These are phyloP conservation scores for Amyelois transitella DNA, from an alignment of 1,140 invertebrate genomes.

Conservation along the genomic window DNA sequence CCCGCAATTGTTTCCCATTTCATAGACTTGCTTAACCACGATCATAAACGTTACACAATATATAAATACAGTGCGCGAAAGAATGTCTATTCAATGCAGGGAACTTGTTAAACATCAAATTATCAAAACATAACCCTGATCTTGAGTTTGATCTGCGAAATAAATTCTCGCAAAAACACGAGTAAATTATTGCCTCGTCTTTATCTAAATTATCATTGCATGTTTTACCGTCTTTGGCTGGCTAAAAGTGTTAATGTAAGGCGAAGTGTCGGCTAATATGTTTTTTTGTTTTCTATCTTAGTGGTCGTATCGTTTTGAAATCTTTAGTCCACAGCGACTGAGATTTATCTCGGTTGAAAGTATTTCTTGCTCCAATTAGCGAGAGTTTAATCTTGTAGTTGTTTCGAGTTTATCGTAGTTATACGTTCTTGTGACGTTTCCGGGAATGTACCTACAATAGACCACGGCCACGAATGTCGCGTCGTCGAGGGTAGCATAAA, in stretches of 20 bases:
- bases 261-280: background rate
- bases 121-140: background rate
- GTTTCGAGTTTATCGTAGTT: background rate
- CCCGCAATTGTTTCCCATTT: conserved; percentile 48
- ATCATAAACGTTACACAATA: conserved; percentile 3
- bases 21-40: conserved; percentile 41
- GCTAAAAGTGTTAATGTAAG: background rate
- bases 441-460: conserved; percentile 40
- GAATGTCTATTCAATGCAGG: conserved; percentile 14
- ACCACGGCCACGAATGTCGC: conserved; percentile 22
- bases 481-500: background rate
- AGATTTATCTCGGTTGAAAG: background rate
- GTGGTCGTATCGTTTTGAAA: background rate
- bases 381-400: background rate
- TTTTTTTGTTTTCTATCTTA: background rate
- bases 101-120: conserved; percentile 20
- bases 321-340: background rate
- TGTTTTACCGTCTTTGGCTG: background rate
- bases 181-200: background rate
- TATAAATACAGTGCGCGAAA: background rate
- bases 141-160: background rate
- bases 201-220: background rate
- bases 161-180: background rate
- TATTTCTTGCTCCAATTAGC: background rate
- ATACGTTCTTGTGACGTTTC: conserved; percentile 26